Evolutionary conservation across 2,888 invertebrate genomes (phyloP), one percentile per base, ranked within the genome.

Genomic region (Fabriciana adippe): DNA sequence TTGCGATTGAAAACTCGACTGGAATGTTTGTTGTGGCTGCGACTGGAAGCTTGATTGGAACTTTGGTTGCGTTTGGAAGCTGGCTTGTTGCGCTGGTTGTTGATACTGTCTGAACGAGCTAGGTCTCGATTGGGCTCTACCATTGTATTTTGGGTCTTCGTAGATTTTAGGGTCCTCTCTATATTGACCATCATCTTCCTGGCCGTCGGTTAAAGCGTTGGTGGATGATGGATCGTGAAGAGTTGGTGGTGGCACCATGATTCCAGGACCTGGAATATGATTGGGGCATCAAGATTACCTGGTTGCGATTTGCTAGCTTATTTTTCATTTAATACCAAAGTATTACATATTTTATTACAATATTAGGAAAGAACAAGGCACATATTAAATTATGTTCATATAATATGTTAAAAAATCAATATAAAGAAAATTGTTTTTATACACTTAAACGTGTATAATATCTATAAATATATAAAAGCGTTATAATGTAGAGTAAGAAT

Each of bases 161-260:
- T 97, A 97, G 70, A 96, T 93, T 70, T 94, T 94, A 0, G 97
- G 97, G 83, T 97, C 97, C 81, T 97, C 97, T 56, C 96, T 93
- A 86, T 97, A 97, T 79, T 97, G 97, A 0, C 97, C 97, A 80
- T 97, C 97, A 79, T 97, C 97, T 79, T 96, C 94, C 80, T 96
- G 95, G 71, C 94, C 94, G 53, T 94, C 94, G 8, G 93, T 93
- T 47, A 93, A 81, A 0, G 93, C 90, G 79, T 94, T 93, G 50
- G 89, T 83, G 45, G 69, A 64, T 51, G 71, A 66, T 0, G 90
- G 88, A 71, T 93, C 93, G 81, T 93, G 93, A 21, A 95, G 79
- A 0, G 96, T 95, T 6, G 97, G 96, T n/a, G 97, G 97, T 0
- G 97, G 95, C 1, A 97, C 97, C 87, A 96, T 96, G 79, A 97